Conservation (phyloP, 2,113 vertebrate genomes). For the Petrocephalus zakoni region DNA sequence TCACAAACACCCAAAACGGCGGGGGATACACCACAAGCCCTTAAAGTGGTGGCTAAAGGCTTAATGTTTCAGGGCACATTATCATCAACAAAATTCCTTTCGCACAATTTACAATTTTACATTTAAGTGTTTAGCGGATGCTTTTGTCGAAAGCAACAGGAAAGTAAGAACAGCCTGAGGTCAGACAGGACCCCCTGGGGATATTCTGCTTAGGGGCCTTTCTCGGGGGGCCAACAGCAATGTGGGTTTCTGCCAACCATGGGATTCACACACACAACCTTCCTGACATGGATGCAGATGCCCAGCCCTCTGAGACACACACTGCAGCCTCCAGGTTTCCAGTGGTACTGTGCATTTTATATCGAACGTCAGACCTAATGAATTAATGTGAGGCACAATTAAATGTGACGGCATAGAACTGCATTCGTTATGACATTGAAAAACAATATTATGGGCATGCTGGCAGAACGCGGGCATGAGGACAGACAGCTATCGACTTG, state of each 20-base stretch:
- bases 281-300: background rate
- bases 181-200: background rate
- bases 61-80: constrained; percentile 15
- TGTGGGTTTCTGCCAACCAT: background rate
- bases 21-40: background rate
- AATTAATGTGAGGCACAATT: constrained; percentile 4
- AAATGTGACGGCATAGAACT: background rate
- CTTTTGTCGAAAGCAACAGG: background rate
- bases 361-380: background rate
- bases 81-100: background rate
- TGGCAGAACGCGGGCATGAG: background rate
- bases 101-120: background rate
- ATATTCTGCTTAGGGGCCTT: background rate
- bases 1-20: background rate
- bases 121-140: background rate
- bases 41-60: background rate
- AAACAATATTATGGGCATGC: background rate
- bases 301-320: background rate
- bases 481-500: background rate
- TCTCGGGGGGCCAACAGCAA: background rate
- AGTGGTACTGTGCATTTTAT: background rate
- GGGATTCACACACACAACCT: background rate
- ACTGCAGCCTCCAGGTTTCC: background rate
- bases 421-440: background rate
- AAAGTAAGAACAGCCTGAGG: background rate